A percentile compares a stretch with the other conserved stretches of the same genome.
phyloP scores from a whole-genome alignment of 2,888 invertebrate genomes.

The Drosophila niveifrons region DNA sequence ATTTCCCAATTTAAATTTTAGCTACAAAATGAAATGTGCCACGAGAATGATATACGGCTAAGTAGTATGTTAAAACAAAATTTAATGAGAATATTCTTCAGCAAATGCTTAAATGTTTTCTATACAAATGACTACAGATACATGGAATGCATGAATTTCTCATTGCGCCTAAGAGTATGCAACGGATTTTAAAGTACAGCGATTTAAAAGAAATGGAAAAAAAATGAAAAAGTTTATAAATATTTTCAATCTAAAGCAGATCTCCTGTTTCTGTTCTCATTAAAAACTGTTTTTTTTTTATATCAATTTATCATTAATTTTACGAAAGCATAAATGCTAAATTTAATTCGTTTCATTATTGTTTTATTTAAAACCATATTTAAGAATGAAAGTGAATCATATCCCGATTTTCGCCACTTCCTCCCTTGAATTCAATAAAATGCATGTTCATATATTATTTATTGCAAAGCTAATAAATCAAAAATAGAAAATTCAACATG shows the following conservation, averaged over 20 bases:
- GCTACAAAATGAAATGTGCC: slow-evolving; percentile 5
- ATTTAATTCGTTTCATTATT: neutral
- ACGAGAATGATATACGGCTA: neutral
- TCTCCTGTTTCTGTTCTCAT: too few relatives aligned
- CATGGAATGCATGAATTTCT: neutral
- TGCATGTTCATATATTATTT: neutral
- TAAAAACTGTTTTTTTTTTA: too few relatives aligned
- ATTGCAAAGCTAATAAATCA: neutral
- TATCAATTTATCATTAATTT: neutral
- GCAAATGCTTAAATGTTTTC: neutral
- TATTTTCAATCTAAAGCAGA: too few relatives aligned
- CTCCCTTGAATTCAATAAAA: neutral
- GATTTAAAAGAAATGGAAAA: too few relatives aligned
- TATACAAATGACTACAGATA: neutral
- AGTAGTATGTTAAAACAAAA: neutral
- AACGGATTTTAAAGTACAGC: too few relatives aligned
- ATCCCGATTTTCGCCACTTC: neutral
- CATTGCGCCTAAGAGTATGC: slow-evolving; percentile 7
- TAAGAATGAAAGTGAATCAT: neutral
- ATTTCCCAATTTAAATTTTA: slow-evolving; percentile 30
- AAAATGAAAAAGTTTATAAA: too few relatives aligned
- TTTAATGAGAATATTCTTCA: neutral
- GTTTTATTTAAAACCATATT: neutral
- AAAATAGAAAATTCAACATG: neutral
- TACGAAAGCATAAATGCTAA: neutral